Conservation (phyloP, 2,797 vertebrate genomes). For the Poecilia picta region DNA sequence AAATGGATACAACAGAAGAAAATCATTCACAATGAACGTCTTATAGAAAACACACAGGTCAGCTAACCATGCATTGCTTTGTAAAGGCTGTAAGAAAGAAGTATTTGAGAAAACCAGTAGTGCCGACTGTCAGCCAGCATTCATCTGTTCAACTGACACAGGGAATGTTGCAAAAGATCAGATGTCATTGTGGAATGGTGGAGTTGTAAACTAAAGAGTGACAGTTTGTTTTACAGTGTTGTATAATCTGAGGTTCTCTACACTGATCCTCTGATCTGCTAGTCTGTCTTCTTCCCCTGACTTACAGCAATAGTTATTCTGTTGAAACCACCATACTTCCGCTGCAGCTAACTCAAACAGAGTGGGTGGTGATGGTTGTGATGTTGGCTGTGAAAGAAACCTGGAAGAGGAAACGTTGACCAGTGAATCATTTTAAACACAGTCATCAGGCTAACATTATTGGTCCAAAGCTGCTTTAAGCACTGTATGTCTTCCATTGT, state of each 20-base stretch:
- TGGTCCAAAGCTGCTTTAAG: not conserved
- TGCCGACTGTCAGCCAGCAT: conserved; percentile 26
- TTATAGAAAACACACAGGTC: conserved; percentile 72
- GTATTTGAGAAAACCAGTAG: conserved; percentile 39
- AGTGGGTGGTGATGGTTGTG: not conserved
- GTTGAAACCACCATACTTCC: conserved; percentile 38
- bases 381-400: conserved; percentile 10
- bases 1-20: conserved; percentile 83
- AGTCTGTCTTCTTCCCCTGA: conserved; percentile 11
- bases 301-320: conserved; percentile 10
- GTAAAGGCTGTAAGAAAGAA: conserved; percentile 1
- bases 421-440: not conserved
- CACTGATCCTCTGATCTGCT: conserved; percentile 1
- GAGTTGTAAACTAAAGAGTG: conserved; percentile 56
- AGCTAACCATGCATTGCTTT: conserved; percentile 40
- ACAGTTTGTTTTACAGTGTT: conserved; percentile 48
- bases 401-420: not conserved
- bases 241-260: conserved; percentile 38
- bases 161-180: conserved; percentile 66
- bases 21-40: conserved; percentile 73
- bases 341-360: not conserved
- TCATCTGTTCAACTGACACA: conserved; percentile 43
- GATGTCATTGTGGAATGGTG: conserved; percentile 63
- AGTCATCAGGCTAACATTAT: not conserved
- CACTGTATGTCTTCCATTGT: not conserved